These are phyloP conservation scores for Bugula neritina DNA, from an alignment of 2,888 invertebrate species.

Conservation along the genomic window DNA sequence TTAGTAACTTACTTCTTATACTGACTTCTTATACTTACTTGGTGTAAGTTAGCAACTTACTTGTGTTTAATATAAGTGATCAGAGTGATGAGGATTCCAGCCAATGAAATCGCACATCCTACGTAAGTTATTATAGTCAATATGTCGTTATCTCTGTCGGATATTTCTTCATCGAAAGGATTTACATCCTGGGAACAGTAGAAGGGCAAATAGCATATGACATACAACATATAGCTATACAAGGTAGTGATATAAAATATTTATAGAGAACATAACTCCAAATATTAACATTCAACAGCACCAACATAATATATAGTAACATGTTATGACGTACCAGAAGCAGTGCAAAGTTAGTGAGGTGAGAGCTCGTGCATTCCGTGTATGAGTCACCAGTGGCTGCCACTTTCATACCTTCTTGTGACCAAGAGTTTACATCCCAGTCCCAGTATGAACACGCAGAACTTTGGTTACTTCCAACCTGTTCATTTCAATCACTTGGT, in stretches of 20 bases:
- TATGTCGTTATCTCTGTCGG: not conserved
- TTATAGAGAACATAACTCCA: too few species aligned
- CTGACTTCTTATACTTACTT: too few species aligned
- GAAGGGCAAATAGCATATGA: not conserved
- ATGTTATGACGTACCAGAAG: conserved; percentile 38
- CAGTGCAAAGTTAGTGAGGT: conserved; percentile 46
- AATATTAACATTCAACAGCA: too few species aligned
- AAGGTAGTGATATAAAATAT: not conserved
- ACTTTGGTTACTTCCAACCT: not conserved
- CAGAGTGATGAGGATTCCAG: conserved; percentile 54
- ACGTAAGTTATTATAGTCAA: conserved; percentile 49
- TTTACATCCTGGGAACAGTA: conserved; percentile 16
- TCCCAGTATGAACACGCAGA: conserved; percentile 12
- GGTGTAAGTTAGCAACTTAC: too few species aligned
- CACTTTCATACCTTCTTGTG: not conserved
- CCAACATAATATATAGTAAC: too few species aligned
- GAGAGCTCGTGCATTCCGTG: conserved; percentile 40
- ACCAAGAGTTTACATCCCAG: not conserved
- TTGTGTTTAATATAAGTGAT: conserved; percentile 55
- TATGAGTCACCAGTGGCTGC: not conserved
- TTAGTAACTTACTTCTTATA: too few species aligned
- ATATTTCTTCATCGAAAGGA: not conserved
- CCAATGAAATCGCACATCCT: conserved; percentile 54
- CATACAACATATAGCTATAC: not conserved
- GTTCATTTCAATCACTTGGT: not conserved